Evolutionary conservation across 2,113 vertebrate species (phyloP).

Genomic region (Talpa occidentalis): DNA sequence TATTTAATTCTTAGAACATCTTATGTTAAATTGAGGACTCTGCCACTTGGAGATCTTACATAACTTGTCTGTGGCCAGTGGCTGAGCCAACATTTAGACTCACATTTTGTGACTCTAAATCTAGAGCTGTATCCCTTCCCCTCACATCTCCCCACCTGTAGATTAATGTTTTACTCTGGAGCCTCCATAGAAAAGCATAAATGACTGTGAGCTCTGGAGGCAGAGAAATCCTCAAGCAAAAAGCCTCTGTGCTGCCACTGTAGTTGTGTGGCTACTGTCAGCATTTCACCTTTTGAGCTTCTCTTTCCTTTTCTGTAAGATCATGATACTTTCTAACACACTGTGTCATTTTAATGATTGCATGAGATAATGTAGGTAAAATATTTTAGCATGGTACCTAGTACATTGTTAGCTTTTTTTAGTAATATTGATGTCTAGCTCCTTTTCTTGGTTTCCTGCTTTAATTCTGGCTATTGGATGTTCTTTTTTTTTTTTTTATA

Average conservation of each 20-base stretch:
- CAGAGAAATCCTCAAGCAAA: not conserved
- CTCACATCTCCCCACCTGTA: not conserved
- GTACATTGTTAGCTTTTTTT: not conserved
- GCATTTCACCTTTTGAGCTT: not conserved
- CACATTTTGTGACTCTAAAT: not conserved
- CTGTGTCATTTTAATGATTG: not conserved
- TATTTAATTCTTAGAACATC: conserved; percentile 14
- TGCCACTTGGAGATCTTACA: not conserved
- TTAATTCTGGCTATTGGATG: not conserved
- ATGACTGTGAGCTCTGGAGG: not conserved
- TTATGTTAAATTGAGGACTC: not conserved
- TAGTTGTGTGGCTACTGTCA: not conserved
- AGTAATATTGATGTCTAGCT: not conserved
- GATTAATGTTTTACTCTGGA: not conserved
- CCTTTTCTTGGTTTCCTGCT: not conserved
- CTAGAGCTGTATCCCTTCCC: not conserved
- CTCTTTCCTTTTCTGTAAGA: not conserved
- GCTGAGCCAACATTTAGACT: not conserved
- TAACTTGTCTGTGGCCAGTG: not conserved
- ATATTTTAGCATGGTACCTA: not conserved
- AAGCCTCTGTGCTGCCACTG: not conserved
- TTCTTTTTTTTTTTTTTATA: too few relatives aligned
- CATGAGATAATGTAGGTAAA: not conserved
- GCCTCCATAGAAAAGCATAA: not conserved
- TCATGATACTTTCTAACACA: not conserved